A percentile compares a stretch with the other conserved stretches of the same genome.
phyloP scores from a whole-genome alignment of 2,888 invertebrate genomes.

The Cynaeus angustus region DNA sequence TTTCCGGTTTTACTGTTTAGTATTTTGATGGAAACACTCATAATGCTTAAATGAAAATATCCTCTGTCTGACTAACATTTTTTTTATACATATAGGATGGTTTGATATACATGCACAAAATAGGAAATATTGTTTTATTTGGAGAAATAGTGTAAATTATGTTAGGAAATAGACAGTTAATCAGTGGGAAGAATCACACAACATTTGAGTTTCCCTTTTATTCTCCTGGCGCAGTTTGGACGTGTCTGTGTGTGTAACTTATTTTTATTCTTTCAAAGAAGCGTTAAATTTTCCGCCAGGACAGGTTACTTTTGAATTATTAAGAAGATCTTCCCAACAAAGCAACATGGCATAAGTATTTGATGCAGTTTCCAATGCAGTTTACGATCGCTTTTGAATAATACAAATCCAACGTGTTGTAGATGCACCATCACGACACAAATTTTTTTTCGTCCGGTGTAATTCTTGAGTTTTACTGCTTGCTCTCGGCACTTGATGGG shows the following conservation, averaged over 20 bases:
- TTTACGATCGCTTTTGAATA: slow-evolving; percentile 45
- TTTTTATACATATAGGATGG: no score
- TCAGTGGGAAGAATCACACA: background rate
- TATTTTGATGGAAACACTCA: no score
- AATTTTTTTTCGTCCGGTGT: slow-evolving; percentile 42
- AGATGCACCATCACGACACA: slow-evolving; percentile 42
- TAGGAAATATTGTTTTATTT: no score
- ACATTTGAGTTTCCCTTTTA: background rate
- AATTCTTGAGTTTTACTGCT: slow-evolving; percentile 50
- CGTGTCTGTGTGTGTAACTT: background rate
- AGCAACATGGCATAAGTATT: slow-evolving; percentile 39
- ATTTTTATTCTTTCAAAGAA: slow-evolving; percentile 1
- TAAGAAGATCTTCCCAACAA: slow-evolving; percentile 19
- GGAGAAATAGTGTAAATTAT: no score
- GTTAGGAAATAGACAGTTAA: background rate
- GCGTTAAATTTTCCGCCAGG: slow-evolving; percentile 14
- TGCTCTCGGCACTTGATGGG: slow-evolving; percentile 48
- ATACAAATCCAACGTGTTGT: slow-evolving; percentile 21
- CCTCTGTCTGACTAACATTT: no score
- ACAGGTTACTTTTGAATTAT: slow-evolving; percentile 7
- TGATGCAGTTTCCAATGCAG: slow-evolving; percentile 39
- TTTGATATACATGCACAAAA: no score
- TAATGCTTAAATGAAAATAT: no score
- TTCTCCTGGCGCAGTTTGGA: background rate
- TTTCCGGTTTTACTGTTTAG: background rate